Percentiles rank a stretch among this genome's conserved stretches.
Conservation (phyloP, 1,140 invertebrate genomes). For the Tribolium castaneum region DNA sequence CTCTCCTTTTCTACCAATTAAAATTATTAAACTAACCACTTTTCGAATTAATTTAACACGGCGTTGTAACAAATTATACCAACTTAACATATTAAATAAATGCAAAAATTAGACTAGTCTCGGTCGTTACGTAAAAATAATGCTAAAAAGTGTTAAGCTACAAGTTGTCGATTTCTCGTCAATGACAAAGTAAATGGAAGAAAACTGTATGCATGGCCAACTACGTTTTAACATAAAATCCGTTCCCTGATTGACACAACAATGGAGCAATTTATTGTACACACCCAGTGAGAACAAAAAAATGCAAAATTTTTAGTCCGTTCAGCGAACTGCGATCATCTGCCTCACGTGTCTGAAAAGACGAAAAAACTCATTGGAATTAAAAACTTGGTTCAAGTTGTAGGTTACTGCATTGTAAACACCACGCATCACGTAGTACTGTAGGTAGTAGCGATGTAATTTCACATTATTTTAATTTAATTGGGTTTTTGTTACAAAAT, state of each 20-base stretch:
- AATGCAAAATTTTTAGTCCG: slow-evolving; percentile 21
- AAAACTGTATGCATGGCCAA: slow-evolving; percentile 2
- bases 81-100: slow-evolving; percentile 3
- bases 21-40: slow-evolving; percentile 24
- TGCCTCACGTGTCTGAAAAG: background rate
- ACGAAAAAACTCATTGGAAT: background rate
- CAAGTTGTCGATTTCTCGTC: background rate
- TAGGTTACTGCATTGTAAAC: background rate
- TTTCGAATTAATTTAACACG: slow-evolving; percentile 7
- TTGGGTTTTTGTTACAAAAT: background rate
- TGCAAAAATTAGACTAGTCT: background rate
- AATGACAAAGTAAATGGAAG: background rate
- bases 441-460: background rate
- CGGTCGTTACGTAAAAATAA: background rate
- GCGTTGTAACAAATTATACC: background rate
- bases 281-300: slow-evolving; percentile 19
- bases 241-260: slow-evolving; percentile 19
- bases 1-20: slow-evolving; percentile 2
- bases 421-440: background rate
- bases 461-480: background rate
- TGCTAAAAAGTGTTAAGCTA: background rate
- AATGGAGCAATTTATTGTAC: slow-evolving; percentile 19
- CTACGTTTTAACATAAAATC: slow-evolving; percentile 31
- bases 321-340: slow-evolving; percentile 13
- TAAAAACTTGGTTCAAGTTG: background rate